Evolutionary conservation across 1,140 invertebrate species (phyloP).

Genomic region (Hyphantria cunea): DNA sequence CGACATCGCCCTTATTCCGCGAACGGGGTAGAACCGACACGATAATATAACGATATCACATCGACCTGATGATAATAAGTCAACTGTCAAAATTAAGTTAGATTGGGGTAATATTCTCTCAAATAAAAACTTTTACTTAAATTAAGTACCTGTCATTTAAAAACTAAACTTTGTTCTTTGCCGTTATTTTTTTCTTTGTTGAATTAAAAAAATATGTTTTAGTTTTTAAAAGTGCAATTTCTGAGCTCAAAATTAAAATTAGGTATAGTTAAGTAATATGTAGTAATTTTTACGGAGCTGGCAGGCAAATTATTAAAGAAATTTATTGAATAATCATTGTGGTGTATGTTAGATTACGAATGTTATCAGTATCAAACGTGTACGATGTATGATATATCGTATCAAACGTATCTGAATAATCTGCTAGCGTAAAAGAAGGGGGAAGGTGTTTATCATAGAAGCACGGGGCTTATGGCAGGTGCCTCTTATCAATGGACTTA

Average conservation of each 20-base stretch:
- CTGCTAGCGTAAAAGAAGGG: slow-evolving; percentile 56
- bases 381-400: background rate
- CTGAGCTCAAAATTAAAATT: no score
- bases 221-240: background rate
- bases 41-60: slow-evolving; percentile 4
- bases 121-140: background rate
- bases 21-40: background rate
- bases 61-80: background rate
- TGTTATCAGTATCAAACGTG: no score
- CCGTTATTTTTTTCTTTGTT: no score
- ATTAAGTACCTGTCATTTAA: no score
- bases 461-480: slow-evolving; percentile 62
- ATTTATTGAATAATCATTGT: no score
- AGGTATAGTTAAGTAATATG: no score
- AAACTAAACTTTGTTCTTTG: no score
- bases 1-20: slow-evolving; percentile 30
- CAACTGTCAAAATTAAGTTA: background rate
- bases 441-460: slow-evolving; percentile 59
- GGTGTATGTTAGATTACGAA: no score
- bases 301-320: background rate
- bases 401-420: slow-evolving; percentile 31
- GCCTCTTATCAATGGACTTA: slow-evolving; percentile 61
- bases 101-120: no score
- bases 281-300: no score
- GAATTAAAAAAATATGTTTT: no score